Evolutionary conservation across 2,888 invertebrate genomes (phyloP).

Genomic region (Tanytarsus gracilentus): DNA sequence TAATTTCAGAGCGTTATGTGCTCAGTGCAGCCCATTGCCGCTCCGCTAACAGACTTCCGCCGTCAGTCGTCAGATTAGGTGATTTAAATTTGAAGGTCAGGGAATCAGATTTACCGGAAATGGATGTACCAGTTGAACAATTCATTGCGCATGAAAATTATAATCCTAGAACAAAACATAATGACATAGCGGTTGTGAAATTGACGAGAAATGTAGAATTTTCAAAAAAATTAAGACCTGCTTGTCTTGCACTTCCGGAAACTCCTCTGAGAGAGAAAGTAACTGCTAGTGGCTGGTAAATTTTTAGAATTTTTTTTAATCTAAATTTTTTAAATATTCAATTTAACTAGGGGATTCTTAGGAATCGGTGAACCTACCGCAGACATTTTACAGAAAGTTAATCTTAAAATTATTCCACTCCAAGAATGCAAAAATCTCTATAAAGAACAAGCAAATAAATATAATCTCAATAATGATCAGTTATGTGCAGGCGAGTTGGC

Average conservation of each 20-base stretch:
- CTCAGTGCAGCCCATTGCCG: slow-evolving; percentile 52
- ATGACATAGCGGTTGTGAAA: slow-evolving; percentile 14
- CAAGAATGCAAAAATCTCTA: neutral
- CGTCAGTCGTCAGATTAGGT: neutral
- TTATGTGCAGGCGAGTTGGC: neutral
- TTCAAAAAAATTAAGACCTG: neutral
- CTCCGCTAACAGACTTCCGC: slow-evolving; percentile 35
- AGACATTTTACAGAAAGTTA: neutral
- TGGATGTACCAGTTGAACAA: neutral
- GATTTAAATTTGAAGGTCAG: neutral
- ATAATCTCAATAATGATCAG: neutral
- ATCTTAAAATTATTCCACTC: neutral
- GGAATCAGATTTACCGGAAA: neutral
- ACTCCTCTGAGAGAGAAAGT: neutral
- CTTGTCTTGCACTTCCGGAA: neutral
- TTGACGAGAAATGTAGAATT: neutral
- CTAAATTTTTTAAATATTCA: no score
- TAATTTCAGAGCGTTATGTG: slow-evolving; percentile 48
- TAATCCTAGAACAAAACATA: neutral
- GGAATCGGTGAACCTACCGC: neutral
- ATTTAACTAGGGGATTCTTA: neutral
- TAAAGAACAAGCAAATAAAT: neutral
- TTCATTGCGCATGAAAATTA: neutral
- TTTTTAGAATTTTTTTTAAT: neutral
- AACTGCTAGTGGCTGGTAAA: neutral